Conservation (phyloP, 2,113 vertebrate genomes). For the Vulpes vulpes region DNA sequence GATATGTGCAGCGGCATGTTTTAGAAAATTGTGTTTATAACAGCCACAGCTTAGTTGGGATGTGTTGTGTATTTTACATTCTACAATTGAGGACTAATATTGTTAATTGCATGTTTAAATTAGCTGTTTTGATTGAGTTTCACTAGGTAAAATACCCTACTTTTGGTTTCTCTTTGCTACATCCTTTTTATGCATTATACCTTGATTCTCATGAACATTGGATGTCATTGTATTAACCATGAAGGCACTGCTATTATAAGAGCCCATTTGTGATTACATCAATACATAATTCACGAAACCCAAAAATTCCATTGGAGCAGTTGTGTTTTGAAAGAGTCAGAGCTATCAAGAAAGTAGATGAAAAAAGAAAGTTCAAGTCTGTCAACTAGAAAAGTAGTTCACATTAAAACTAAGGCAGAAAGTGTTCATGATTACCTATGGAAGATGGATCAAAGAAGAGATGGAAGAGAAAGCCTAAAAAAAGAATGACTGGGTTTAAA, state of each 20-base stretch:
- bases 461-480: constrained; percentile 72
- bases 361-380: constrained; percentile 44
- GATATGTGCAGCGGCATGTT: constrained; percentile 59
- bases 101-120: constrained; percentile 78
- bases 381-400: constrained; percentile 62
- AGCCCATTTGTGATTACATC: constrained; percentile 60
- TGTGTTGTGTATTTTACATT: constrained; percentile 59
- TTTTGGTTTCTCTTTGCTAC: constrained; percentile 61
- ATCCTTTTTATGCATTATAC: constrained; percentile 54
- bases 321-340: constrained; percentile 67
- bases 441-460: constrained; percentile 80
- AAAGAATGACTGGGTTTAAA: constrained; percentile 69
- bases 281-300: constrained; percentile 67
- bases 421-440: constrained; percentile 59
- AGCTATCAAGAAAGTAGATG: constrained; percentile 59
- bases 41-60: constrained; percentile 63
- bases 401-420: constrained; percentile 61
- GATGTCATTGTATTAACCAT: constrained; percentile 43
- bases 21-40: constrained; percentile 60
- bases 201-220: constrained; percentile 71
- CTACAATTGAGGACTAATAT: constrained; percentile 37
- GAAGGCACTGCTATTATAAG: neutral
- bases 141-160: constrained; percentile 59
- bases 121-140: constrained; percentile 68
- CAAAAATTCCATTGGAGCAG: constrained; percentile 48